phyloP scores from a whole-genome alignment of 2,888 invertebrate species.

The Thelaira solivaga region DNA sequence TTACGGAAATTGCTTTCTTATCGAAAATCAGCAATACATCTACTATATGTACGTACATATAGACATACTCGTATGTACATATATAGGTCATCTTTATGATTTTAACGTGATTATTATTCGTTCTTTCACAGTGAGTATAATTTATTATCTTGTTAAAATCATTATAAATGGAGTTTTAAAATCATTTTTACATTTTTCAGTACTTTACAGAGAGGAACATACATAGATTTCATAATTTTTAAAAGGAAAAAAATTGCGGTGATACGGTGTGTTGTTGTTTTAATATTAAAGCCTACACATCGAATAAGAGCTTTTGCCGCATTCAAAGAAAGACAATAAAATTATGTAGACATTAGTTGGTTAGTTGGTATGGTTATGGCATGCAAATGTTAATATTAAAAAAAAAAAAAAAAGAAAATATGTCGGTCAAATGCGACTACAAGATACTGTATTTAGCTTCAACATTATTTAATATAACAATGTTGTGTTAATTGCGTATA shows the following conservation, averaged over 20 bases:
- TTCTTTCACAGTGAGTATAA: conserved; percentile 25
- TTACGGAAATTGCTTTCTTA: conserved; percentile 13
- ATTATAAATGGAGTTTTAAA: conserved; percentile 12
- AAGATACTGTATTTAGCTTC: background rate
- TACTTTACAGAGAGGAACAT: background rate
- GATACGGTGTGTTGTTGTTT: background rate
- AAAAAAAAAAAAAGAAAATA: background rate
- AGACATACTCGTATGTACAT: background rate
- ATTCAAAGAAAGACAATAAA: conserved; percentile 24
- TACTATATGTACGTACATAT: no score
- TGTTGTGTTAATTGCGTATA: no score
- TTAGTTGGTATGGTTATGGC: background rate
- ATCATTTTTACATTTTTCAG: background rate
- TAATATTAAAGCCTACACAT: conserved; percentile 32
- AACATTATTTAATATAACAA: no score
- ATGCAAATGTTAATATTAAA: background rate
- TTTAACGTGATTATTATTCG: conserved; percentile 11
- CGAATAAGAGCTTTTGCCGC: conserved; percentile 25
- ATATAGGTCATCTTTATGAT: conserved; percentile 24
- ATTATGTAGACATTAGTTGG: conserved; percentile 15
- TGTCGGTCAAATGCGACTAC: background rate
- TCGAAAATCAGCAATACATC: no score
- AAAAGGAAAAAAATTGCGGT: conserved; percentile 15
- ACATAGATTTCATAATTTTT: conserved; percentile 39
- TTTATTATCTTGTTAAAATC: conserved; percentile 36